phyloP scores from a whole-genome alignment of 2,797 vertebrate species.

The Microchirus variegatus region DNA sequence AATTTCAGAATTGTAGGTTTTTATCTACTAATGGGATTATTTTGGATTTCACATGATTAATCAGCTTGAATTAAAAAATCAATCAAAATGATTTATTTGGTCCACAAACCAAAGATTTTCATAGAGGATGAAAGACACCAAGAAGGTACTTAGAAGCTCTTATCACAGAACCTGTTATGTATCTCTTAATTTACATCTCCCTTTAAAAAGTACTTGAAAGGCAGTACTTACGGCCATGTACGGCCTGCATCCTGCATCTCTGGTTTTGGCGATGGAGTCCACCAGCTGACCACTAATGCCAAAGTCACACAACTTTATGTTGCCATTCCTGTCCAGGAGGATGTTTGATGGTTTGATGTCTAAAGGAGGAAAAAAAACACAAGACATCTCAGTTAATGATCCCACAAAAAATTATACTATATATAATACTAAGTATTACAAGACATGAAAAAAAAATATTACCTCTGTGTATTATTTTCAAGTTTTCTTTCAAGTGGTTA shows the following conservation, averaged over 20 bases:
- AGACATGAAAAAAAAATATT: conserved; percentile 40
- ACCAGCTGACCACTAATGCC: conserved; percentile 98
- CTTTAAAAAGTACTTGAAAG: not conserved
- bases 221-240: conserved; percentile 94
- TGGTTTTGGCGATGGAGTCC: conserved; percentile 97
- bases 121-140: too few species aligned
- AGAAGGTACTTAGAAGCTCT: too few species aligned
- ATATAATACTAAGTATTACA: too few species aligned
- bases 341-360: conserved; percentile 99
- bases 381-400: rapidly evolving
- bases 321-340: conserved; percentile 97
- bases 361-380: conserved; percentile 48
- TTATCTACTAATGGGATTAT: too few species aligned
- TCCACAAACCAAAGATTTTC: too few species aligned
- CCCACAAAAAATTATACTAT: not conserved
- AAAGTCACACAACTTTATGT: conserved; percentile 98
- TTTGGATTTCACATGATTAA: too few species aligned
- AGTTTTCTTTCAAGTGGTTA: conserved; percentile 99
- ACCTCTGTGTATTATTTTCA: conserved; percentile 99
- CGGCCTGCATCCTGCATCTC: conserved; percentile 95
- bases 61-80: too few species aligned
- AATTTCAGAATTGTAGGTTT: too few species aligned
- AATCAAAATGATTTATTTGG: too few species aligned
- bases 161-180: too few species aligned
- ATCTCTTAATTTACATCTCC: too few species aligned